These are phyloP conservation scores for Coracopsis vasa DNA, from an alignment of 2,113 vertebrate species.

Conservation along the genomic window DNA sequence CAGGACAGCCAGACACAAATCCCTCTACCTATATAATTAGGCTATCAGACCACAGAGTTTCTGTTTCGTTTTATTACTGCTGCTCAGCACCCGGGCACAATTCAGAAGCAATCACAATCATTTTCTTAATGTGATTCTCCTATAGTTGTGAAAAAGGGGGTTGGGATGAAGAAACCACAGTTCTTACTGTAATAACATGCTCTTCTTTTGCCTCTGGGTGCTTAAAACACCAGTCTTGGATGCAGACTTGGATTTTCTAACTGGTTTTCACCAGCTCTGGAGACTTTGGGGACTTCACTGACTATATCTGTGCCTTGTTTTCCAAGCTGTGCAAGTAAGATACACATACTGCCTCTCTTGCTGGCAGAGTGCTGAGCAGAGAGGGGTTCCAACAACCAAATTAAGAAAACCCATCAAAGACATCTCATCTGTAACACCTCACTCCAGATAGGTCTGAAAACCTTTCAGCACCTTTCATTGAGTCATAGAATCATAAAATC, in stretches of 20 bases:
- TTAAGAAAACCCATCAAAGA: background rate
- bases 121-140: background rate
- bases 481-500: background rate
- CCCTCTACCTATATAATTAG: constrained; percentile 55
- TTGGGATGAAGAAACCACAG: background rate
- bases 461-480: background rate
- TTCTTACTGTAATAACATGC: background rate
- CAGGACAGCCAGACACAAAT: constrained; percentile 40
- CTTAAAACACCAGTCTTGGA: background rate
- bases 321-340: background rate
- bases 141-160: background rate
- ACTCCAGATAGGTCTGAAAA: background rate
- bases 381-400: background rate
- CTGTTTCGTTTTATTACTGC: background rate
- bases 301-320: background rate
- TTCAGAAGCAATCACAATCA: background rate
- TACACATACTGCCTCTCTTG: background rate
- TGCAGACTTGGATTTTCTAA: background rate
- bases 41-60: background rate
- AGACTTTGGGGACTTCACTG: background rate
- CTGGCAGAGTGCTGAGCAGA: background rate
- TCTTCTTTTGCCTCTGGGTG: background rate
- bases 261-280: background rate
- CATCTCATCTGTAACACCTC: background rate
- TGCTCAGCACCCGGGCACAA: background rate